phyloP scores from a whole-genome alignment of 2,888 invertebrate genomes.

The Dynastes tityus region DNA sequence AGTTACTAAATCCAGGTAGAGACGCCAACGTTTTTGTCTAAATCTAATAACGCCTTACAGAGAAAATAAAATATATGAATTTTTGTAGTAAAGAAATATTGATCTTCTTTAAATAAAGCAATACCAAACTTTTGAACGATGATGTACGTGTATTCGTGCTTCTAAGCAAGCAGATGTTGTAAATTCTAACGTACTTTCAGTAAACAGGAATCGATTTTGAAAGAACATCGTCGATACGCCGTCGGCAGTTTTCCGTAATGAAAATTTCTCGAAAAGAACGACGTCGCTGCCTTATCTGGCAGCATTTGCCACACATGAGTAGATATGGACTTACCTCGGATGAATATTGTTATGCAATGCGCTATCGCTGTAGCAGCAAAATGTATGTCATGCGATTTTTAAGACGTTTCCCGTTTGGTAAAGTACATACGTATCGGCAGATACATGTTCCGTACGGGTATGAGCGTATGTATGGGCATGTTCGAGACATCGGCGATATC shows the following conservation, averaged over 20 bases:
- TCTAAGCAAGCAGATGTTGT: neutral
- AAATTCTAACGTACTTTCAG: conserved; percentile 2
- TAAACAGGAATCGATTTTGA: conserved; percentile 23
- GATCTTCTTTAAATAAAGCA: no score
- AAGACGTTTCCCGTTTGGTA: conserved; percentile 25
- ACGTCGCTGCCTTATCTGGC: conserved; percentile 25
- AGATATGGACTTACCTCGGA: conserved; percentile 24
- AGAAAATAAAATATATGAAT: no score
- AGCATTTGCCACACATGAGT: neutral
- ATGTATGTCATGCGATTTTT: conserved; percentile 29
- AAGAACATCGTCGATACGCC: conserved; percentile 19
- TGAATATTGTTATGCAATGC: conserved; percentile 38
- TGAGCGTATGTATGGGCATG: neutral
- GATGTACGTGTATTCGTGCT: no score
- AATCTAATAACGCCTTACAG: no score
- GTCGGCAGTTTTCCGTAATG: conserved; percentile 38
- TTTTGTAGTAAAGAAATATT: no score
- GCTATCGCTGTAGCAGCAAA: neutral
- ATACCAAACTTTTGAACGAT: no score
- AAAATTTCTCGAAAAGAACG: conserved; percentile 35
- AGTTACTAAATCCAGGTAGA: no score
- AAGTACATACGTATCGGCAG: conserved; percentile 3
- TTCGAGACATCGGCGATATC: conserved; percentile 2
- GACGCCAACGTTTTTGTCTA: no score
- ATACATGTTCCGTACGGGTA: neutral